phyloP scores from a whole-genome alignment of 2,113 vertebrate species.

The Chinchilla lanigera region DNA sequence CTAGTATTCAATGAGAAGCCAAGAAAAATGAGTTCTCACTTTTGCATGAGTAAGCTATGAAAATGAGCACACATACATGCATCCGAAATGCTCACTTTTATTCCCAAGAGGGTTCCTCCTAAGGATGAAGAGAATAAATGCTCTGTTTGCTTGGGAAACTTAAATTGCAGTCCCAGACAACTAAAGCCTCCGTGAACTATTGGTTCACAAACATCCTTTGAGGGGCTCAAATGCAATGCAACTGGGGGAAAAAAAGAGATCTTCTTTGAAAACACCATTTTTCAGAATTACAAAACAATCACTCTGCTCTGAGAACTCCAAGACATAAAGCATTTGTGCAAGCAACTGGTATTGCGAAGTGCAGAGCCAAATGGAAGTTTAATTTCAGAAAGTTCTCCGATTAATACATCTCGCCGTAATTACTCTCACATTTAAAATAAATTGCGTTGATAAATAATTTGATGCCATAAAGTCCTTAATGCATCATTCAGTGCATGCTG shows the following conservation, averaged over 20 bases:
- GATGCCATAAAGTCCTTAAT: conserved; percentile 27
- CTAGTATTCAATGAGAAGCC: conserved; percentile 28
- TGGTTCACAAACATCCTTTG: not conserved
- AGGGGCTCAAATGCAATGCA: conserved; percentile 1
- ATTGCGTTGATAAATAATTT: conserved; percentile 47
- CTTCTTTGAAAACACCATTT: not conserved
- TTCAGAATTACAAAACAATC: conserved; percentile 20
- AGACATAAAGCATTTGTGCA: conserved; percentile 3
- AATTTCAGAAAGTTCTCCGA: conserved; percentile 61
- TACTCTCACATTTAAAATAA: conserved; percentile 51
- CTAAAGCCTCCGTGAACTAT: not conserved
- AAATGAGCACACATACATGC: not conserved
- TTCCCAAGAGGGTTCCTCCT: not conserved
- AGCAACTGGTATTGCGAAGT: not conserved
- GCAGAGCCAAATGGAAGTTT: not conserved
- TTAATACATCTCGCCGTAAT: conserved; percentile 3
- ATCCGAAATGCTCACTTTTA: not conserved
- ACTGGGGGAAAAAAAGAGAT: not conserved
- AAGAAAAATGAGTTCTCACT: not conserved
- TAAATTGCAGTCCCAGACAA: not conserved
- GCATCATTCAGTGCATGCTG: conserved; percentile 17
- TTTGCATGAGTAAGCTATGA: conserved; percentile 1
- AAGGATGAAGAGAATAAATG: conserved; percentile 32
- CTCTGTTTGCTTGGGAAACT: conserved; percentile 30
- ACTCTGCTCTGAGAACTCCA: not conserved